A percentile compares a stretch with the other conserved stretches of the same genome.
Conservation (phyloP, 92 coral and sea anemone genomes). For the Palythoa grandis region DNA sequence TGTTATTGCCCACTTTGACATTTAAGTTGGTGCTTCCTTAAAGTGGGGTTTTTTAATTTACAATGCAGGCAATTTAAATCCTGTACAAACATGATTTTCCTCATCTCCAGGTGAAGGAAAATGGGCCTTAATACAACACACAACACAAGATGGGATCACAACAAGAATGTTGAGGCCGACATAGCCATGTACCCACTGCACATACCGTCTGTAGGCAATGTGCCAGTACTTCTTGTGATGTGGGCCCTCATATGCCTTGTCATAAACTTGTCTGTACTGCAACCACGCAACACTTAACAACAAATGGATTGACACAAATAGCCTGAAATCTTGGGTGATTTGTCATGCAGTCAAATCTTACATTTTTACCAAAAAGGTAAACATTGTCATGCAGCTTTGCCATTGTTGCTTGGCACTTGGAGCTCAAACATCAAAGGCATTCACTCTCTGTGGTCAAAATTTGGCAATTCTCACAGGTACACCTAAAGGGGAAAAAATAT, state of each 20-base stretch:
- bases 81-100: not conserved
- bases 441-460: not conserved
- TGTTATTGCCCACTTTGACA: no score
- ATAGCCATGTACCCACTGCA: conserved; percentile 24
- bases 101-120: conserved; percentile 11
- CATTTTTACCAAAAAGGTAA: not conserved
- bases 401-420: not conserved
- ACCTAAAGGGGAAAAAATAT: not conserved
- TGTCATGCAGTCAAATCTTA: not conserved
- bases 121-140: conserved; percentile 4
- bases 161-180: conserved; percentile 16
- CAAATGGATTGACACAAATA: not conserved
- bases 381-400: not conserved
- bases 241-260: conserved; percentile 20
- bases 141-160: conserved; percentile 31
- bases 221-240: conserved; percentile 17
- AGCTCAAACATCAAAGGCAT: not conserved
- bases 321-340: conserved; percentile 6
- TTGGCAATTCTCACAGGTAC: not conserved
- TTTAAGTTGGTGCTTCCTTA: not conserved
- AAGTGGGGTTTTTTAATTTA: not conserved
- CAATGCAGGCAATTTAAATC: conserved; percentile 1
- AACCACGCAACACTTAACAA: conserved; percentile 11
- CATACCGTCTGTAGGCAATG: conserved; percentile 1
- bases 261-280: not conserved